A percentile compares a stretch with the other conserved stretches of the same genome.
These are phyloP conservation scores for Pseudocheirus occidentalis DNA, from an alignment of 2,797 vertebrate species.

Conservation along the genomic window DNA sequence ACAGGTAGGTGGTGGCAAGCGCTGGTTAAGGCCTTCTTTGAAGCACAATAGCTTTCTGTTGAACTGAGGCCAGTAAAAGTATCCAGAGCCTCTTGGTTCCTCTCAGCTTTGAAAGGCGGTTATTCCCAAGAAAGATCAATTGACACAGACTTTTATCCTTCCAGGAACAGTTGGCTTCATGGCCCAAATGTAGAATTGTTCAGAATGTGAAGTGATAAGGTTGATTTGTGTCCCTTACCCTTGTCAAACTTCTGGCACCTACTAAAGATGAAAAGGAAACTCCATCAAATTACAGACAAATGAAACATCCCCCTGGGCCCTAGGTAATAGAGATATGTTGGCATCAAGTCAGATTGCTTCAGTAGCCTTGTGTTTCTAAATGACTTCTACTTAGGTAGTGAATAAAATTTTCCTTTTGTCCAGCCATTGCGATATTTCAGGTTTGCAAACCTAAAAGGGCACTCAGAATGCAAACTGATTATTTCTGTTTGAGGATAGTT, in stretches of 20 bases:
- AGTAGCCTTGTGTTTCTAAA: conserved; percentile 11
- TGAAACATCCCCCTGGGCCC: conserved; percentile 25
- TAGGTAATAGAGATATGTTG: conserved; percentile 9
- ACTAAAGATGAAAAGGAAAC: neutral
- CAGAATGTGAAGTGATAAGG: conserved; percentile 28
- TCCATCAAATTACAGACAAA: neutral
- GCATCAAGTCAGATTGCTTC: conserved; percentile 34
- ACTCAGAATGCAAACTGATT: neutral
- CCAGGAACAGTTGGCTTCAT: conserved; percentile 7
- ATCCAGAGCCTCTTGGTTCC: conserved; percentile 27
- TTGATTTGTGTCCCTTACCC: conserved; percentile 49
- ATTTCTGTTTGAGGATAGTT: neutral
- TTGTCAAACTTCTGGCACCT: conserved; percentile 18
- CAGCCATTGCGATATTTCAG: neutral
- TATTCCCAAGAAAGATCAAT: conserved; percentile 49
- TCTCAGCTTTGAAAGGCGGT: conserved; percentile 49
- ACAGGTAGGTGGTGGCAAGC: neutral
- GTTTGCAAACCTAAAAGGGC: neutral
- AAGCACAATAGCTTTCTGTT: conserved; percentile 43
- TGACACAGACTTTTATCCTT: conserved; percentile 50
- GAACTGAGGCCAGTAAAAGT: conserved; percentile 43
- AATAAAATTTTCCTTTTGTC: neutral
- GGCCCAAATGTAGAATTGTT: conserved; percentile 39
- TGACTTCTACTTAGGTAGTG: neutral
- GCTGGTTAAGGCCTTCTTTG: conserved; percentile 45